Evolutionary conservation across 2,888 invertebrate genomes (phyloP).

Genomic region (Cyaniris semiargus): DNA sequence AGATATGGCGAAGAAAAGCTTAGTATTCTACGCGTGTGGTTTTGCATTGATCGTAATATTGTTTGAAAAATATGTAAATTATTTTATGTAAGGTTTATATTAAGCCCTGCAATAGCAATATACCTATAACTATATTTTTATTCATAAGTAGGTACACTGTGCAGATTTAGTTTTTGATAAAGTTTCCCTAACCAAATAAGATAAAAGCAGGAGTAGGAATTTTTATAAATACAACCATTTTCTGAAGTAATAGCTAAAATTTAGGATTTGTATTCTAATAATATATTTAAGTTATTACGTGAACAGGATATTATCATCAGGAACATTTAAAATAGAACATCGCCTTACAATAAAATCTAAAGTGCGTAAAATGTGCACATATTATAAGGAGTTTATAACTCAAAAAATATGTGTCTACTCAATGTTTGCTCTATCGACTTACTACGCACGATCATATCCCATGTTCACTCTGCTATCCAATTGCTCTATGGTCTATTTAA

Average conservation of each 20-base stretch:
- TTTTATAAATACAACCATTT: too few species aligned
- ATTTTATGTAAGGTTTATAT: not conserved
- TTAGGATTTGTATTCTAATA: too few species aligned
- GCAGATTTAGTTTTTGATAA: not conserved
- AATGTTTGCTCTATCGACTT: not conserved
- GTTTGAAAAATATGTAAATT: constrained; percentile 34
- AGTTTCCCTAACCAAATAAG: too few species aligned
- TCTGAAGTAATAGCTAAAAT: too few species aligned
- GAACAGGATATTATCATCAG: too few species aligned
- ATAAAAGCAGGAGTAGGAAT: too few species aligned
- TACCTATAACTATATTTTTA: not conserved
- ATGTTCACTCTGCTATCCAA: not conserved
- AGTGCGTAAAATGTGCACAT: too few species aligned
- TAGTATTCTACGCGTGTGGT: constrained; percentile 59
- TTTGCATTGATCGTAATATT: constrained; percentile 38
- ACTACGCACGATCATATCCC: not conserved
- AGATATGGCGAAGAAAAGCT: constrained; percentile 63
- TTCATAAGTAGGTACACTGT: not conserved
- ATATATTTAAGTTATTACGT: too few species aligned
- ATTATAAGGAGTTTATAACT: too few species aligned
- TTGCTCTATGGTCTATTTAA: constrained; percentile 50
- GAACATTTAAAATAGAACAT: too few species aligned
- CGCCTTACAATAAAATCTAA: too few species aligned
- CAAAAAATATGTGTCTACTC: too few species aligned
- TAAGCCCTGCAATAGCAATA: not conserved